Evolutionary conservation across 30 jellyfish, hydroid and myxozoan genomes (phyloP), one percentile per base, ranked within the genome.

Genomic region (Chrysaora quinquecirrha): DNA sequence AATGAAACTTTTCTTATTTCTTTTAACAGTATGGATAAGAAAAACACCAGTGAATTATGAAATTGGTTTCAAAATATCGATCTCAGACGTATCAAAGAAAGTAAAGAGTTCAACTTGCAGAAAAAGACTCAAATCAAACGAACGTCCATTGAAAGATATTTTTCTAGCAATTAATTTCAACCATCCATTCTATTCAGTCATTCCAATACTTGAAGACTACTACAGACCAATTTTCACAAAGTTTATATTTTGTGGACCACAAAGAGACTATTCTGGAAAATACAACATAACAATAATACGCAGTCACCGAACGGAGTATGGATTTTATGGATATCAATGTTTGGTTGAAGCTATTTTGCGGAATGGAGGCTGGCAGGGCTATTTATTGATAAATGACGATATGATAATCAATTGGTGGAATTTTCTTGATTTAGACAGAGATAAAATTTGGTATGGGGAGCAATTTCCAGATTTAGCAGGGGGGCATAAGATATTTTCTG

Each of bases 361-460:
- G 60, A 48, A 78, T n/a, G 93, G 93, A 10, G 95, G 71, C 12
- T 80, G 0, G 31, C 64, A n/a, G 18, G 97, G 97, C 11, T 88
- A 88, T 34, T 63, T 88, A 9, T 66, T 46, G 21, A 58, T 73
- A 69, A 88, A 88, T 50, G 97, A 88, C 52, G 97, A 88, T 54
- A 76, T 88, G 84, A 20, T 88, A 0, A 16, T 88, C 23, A 88
- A 88, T 33, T 88, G 93, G 93, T 88, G 93, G 93, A 79, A 88
- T 54, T 35, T 88, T 33, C 68, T 43, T 3, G 50, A 73, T 1
- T 63, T 71, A 33, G 89, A 88, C 61, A 38, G 12, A 24, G 27
- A 34, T 30, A 80, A 74, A 63, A 49, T 88, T 4, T 88, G 97
- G 97, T 68, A 65, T 49, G 90, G 90, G 1, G 73, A 65, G 23